Conservation (phyloP, 2,113 vertebrate species). For the Tupaia tana region DNA sequence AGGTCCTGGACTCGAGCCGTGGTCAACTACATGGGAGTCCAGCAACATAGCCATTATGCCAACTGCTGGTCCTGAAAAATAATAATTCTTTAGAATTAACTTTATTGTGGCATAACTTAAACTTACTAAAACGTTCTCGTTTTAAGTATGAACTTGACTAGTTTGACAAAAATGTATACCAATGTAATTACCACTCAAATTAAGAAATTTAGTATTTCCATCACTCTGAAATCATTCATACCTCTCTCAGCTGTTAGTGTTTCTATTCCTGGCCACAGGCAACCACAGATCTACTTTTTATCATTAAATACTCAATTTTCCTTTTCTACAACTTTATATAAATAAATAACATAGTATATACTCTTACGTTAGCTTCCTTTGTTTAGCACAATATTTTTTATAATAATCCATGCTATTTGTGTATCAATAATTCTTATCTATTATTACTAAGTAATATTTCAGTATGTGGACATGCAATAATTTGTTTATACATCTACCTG, state of each 20-base stretch:
- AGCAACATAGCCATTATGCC: no score
- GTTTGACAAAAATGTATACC: background rate
- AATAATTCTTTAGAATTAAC: background rate
- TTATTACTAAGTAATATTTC: background rate
- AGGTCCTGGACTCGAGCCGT: no score
- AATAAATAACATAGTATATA: background rate
- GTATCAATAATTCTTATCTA: background rate
- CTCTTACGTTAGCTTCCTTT: background rate
- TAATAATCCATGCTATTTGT: background rate
- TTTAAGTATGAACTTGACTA: background rate
- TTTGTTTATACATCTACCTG: no score
- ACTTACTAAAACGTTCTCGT: background rate
- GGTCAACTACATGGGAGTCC: no score
- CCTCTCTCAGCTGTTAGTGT: background rate
- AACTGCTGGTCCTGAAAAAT: no score
- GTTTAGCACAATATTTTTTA: background rate
- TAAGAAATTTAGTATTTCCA: background rate
- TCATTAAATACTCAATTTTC: background rate
- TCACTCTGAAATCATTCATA: background rate
- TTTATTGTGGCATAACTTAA: background rate
- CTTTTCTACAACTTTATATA: background rate
- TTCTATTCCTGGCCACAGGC: background rate
- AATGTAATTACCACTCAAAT: no score
- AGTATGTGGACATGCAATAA: background rate
- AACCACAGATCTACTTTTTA: background rate